Percentiles rank a stretch among this genome's conserved stretches.
phyloP scores from a whole-genome alignment of 1,140 invertebrate species.

The Heliothis virescens region DNA sequence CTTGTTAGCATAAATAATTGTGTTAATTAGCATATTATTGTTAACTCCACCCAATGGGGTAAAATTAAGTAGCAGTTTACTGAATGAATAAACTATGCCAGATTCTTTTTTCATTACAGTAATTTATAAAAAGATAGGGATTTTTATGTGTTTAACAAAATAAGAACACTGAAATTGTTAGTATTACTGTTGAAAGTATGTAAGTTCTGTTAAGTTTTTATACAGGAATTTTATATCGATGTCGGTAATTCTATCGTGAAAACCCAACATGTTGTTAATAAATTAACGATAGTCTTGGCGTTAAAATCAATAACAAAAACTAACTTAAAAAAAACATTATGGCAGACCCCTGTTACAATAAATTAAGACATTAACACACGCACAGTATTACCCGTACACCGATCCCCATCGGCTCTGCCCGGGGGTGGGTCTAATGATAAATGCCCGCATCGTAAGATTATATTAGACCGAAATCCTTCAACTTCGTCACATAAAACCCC shows the following conservation, averaged over 20 bases:
- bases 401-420: slow-evolving; percentile 20
- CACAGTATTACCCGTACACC: slow-evolving; percentile 29
- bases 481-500: slow-evolving; percentile 25
- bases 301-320: neutral
- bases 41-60: neutral
- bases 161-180: too few species aligned
- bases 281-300: neutral
- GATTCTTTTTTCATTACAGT: neutral
- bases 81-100: neutral
- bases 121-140: too few species aligned
- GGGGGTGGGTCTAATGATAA: slow-evolving; percentile 42
- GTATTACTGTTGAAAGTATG: neutral
- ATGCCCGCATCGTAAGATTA: slow-evolving; percentile 52
- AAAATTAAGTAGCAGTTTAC: neutral
- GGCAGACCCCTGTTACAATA: slow-evolving; percentile 1
- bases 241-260: too few species aligned
- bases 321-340: neutral
- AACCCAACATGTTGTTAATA: too few species aligned
- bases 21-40: neutral
- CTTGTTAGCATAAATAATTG: neutral
- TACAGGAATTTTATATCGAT: neutral
- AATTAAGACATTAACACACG: slow-evolving; percentile 42
- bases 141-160: too few species aligned
- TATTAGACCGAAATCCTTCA: slow-evolving; percentile 26
- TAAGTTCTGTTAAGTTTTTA: neutral